Evolutionary conservation across 2,113 vertebrate genomes (phyloP).

Genomic region (Xenopus borealis): DNA sequence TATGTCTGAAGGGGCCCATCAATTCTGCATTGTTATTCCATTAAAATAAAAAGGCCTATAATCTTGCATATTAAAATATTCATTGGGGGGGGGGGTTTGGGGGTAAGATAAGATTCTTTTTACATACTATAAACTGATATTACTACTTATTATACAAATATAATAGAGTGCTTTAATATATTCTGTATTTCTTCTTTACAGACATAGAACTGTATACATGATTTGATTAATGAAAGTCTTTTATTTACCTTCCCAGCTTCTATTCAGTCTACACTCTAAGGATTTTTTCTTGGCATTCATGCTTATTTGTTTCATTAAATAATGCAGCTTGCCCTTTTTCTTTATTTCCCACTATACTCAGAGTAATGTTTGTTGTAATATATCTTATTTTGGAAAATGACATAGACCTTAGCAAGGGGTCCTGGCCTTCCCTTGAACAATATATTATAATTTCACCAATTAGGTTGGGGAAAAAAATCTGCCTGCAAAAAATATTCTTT

Average conservation of each 20-base stretch:
- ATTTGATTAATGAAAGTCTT: constrained; percentile 22
- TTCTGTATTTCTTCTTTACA: too few relatives aligned
- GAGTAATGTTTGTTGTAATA: constrained; percentile 15
- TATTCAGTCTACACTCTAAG: constrained; percentile 18
- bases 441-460: constrained; percentile 27
- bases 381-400: constrained; percentile 13
- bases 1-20: too few relatives aligned
- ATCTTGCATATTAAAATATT: too few relatives aligned
- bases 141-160: too few relatives aligned
- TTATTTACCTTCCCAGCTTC: constrained; percentile 8
- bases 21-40: too few relatives aligned
- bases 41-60: too few relatives aligned
- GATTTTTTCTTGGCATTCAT: constrained; percentile 13
- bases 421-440: constrained; percentile 10
- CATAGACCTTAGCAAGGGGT: constrained; percentile 3
- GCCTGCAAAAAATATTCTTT: constrained; percentile 11
- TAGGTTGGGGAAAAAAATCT: constrained; percentile 1
- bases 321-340: constrained; percentile 19
- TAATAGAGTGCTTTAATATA: too few relatives aligned
- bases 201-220: background rate
- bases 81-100: too few relatives aligned
- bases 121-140: too few relatives aligned
- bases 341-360: constrained; percentile 31
- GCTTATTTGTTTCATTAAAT: constrained; percentile 39
- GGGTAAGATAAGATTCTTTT: too few relatives aligned